phyloP scores from a whole-genome alignment of 2,797 vertebrate species.

The Streptopelia turtur region DNA sequence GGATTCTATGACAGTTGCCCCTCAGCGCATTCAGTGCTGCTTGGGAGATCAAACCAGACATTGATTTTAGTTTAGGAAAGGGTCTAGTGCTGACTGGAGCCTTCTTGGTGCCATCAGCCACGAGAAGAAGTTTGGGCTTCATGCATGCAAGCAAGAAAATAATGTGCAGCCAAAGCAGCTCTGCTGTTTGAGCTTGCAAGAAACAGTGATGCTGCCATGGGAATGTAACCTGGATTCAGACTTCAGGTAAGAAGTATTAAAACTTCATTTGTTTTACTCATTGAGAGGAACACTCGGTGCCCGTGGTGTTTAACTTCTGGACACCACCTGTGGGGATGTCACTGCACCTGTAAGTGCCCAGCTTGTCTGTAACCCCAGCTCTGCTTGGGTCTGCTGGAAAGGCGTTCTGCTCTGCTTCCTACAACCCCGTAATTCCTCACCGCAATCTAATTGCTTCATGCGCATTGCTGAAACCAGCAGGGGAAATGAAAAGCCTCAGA shows the following conservation, averaged over 20 bases:
- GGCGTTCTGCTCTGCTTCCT: not conserved
- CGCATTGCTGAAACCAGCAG: not conserved
- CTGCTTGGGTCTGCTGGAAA: not conserved
- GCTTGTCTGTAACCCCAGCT: not conserved
- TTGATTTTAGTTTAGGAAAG: not conserved
- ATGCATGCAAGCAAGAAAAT: accelerated
- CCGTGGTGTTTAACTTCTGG: accelerated
- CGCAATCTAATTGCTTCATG: accelerated
- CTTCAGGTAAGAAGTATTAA: not conserved
- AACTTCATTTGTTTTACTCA: not conserved
- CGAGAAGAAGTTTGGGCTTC: not conserved
- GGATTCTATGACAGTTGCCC: not conserved
- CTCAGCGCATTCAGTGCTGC: not conserved
- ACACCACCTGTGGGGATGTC: accelerated
- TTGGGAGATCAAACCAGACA: no score
- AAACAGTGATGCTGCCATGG: not conserved
- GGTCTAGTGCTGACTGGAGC: not conserved
- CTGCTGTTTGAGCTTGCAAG: accelerated
- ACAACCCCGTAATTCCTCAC: not conserved
- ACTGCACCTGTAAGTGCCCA: accelerated
- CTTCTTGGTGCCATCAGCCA: no score
- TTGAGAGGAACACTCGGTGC: accelerated
- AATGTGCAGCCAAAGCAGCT: accelerated
- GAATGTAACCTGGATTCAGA: not conserved
- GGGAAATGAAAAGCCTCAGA: not conserved